Conservation (phyloP, 1,140 invertebrate genomes). For the Steinernema khuongi region DNA sequence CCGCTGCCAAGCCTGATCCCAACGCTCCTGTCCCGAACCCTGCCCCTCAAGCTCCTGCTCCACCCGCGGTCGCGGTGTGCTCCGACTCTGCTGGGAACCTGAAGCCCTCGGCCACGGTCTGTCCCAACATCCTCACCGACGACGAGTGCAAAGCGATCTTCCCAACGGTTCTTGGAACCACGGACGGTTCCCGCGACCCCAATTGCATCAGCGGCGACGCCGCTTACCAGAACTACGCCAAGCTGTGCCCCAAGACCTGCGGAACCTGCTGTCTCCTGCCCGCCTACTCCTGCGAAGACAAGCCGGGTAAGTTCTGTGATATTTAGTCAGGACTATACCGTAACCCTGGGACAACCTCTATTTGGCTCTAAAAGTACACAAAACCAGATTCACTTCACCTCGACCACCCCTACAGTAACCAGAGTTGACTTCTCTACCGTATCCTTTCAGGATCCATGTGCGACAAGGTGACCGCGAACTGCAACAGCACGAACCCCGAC, state of each 20-base stretch:
- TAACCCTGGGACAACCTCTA: too few relatives aligned
- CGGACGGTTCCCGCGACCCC: not conserved
- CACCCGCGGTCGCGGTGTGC: not conserved
- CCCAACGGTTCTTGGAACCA: not conserved
- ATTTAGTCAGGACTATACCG: too few relatives aligned
- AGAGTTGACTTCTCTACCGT: too few relatives aligned
- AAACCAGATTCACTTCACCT: not conserved
- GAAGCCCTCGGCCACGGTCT: not conserved
- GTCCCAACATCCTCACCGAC: not conserved
- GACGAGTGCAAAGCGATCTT: not conserved
- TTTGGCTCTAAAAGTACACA: too few relatives aligned
- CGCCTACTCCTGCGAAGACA: not conserved
- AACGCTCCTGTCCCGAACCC: too few relatives aligned
- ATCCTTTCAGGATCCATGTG: too few relatives aligned
- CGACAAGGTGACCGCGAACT: too few relatives aligned
- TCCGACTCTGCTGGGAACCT: not conserved
- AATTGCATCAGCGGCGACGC: not conserved
- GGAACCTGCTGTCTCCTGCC: not conserved
- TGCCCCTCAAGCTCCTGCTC: too few relatives aligned
- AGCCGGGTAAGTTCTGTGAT: not conserved
- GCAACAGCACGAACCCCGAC: too few relatives aligned
- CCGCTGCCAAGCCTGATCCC: too few relatives aligned
- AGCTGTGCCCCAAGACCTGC: not conserved
- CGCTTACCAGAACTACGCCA: not conserved
- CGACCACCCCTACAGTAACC: not conserved